phyloP scores from a whole-genome alignment of 2,113 vertebrate genomes.

The Austrofundulus limnaeus region DNA sequence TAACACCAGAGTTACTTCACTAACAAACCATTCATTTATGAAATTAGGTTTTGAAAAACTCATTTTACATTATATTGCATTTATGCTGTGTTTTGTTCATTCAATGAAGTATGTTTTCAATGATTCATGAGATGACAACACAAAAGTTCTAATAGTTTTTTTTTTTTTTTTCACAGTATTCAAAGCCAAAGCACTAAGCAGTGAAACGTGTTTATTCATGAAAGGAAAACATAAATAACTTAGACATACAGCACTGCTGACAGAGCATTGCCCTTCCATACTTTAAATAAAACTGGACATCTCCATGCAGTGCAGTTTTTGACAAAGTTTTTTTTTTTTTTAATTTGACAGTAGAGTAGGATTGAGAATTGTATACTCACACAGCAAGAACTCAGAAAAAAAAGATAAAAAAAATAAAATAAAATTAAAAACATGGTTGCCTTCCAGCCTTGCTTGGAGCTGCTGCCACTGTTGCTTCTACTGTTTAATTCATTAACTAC shows the following conservation, averaged over 20 bases:
- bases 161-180: too few species aligned
- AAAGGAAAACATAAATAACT: not conserved
- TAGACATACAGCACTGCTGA: conserved; percentile 11
- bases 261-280: conserved; percentile 34
- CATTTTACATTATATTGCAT: too few species aligned
- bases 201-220: not conserved
- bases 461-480: not conserved
- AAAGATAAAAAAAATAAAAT: not conserved
- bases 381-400: conserved; percentile 11
- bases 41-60: conserved; percentile 1
- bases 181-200: not conserved
- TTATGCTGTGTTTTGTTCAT: too few species aligned
- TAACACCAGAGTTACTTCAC: not conserved
- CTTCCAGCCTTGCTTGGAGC: not conserved
- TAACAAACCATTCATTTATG: conserved; percentile 8
- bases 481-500: not conserved
- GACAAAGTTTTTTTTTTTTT: conserved; percentile 47
- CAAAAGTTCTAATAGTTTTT: conserved; percentile 7
- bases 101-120: not conserved
- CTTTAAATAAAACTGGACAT: conserved; percentile 45
- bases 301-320: conserved; percentile 52
- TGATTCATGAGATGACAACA: not conserved
- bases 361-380: conserved; percentile 24
- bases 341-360: conserved; percentile 43
- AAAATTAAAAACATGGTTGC: not conserved